These are phyloP conservation scores for Lucilia sericata DNA, from an alignment of 1,140 invertebrate species.

Conservation along the genomic window DNA sequence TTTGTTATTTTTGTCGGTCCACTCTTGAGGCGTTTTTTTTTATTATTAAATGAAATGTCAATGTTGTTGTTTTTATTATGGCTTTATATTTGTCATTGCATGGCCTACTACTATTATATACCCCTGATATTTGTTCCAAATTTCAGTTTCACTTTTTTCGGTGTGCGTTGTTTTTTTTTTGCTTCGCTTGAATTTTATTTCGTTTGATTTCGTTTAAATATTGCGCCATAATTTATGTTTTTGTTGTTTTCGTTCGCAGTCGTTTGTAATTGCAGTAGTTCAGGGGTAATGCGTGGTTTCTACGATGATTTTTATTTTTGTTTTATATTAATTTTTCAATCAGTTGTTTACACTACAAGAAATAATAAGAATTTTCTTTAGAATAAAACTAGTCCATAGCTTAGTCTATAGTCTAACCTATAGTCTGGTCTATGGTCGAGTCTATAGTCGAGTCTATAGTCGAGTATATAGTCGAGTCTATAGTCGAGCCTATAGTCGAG, in stretches of 20 bases:
- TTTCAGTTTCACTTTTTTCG: slow-evolving; percentile 1
- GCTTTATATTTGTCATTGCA: background rate
- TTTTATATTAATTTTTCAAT: background rate
- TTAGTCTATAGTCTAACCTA: no score
- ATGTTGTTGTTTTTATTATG: slow-evolving; percentile 7
- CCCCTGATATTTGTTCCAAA: background rate
- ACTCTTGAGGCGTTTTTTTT: slow-evolving; percentile 26
- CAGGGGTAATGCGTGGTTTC: slow-evolving; percentile 38
- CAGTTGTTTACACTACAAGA: background rate
- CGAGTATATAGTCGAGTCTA: no score
- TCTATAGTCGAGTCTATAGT: no score
- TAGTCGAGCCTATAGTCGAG: no score
- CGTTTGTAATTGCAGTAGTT: slow-evolving; percentile 27
- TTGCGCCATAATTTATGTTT: slow-evolving; percentile 30
- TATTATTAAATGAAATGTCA: slow-evolving; percentile 27
- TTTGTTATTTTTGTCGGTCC: background rate
- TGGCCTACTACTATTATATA: background rate
- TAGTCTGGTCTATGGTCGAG: no score
- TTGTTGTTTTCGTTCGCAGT: background rate
- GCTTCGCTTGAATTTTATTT: background rate
- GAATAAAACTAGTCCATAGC: no score
- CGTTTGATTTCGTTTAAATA: background rate
- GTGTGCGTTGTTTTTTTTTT: slow-evolving; percentile 4
- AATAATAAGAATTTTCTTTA: background rate
- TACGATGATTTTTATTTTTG: slow-evolving; percentile 15